Percentiles rank a stretch among this genome's conserved stretches.
These are phyloP conservation scores for Coronaproctus castanopsis DNA, from an alignment of 2,888 invertebrate species.

Conservation along the genomic window DNA sequence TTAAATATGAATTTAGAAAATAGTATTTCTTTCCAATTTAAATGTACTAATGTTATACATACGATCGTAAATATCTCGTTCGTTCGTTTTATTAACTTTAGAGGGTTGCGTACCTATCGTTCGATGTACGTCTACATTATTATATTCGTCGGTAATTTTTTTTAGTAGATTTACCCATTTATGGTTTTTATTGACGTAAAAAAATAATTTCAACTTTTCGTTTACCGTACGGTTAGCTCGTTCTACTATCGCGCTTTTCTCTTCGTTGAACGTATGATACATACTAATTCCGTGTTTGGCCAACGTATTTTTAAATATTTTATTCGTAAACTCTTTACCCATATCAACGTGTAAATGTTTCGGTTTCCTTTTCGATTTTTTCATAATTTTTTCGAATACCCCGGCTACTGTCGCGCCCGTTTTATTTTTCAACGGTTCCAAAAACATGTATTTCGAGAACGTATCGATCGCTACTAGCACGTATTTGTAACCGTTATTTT, in stretches of 20 bases:
- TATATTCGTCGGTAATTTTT: constrained; percentile 20
- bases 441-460: constrained; percentile 19
- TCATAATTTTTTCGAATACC: constrained; percentile 19
- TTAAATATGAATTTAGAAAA: too few species aligned
- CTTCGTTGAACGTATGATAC: constrained; percentile 21
- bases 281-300: constrained; percentile 17
- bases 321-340: constrained; percentile 20
- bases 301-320: constrained; percentile 13
- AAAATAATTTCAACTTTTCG: constrained; percentile 21
- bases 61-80: constrained; percentile 2
- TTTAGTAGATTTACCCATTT: constrained; percentile 21
- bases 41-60: not conserved
- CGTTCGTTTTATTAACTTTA: constrained; percentile 1
- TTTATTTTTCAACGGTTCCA: constrained; percentile 19
- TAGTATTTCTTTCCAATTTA: not conserved
- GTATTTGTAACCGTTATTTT: constrained; percentile 16
- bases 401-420: constrained; percentile 11
- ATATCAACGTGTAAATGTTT: constrained; percentile 19
- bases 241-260: constrained; percentile 23
- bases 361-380: constrained; percentile 6
- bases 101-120: constrained; percentile 3
- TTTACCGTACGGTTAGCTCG: constrained; percentile 23
- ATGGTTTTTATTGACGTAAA: constrained; percentile 18
- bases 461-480: constrained; percentile 18
- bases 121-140: constrained; percentile 14